A percentile compares a stretch with the other conserved stretches of the same genome.
Conservation (phyloP, 2,797 vertebrate species). For the Rhabdomys pumilio region DNA sequence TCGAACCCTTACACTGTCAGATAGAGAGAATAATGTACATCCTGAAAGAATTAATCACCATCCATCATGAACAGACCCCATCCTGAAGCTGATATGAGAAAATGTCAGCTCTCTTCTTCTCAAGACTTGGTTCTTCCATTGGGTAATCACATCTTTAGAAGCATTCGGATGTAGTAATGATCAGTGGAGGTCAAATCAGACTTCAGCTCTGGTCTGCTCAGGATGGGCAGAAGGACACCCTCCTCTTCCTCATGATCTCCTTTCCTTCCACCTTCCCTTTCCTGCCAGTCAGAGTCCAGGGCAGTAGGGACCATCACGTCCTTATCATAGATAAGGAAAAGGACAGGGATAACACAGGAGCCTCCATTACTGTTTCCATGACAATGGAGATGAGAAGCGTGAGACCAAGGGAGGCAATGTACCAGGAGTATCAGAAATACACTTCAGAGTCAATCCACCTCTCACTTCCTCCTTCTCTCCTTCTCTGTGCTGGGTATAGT, state of each 20-base stretch:
- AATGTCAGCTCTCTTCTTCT: not conserved
- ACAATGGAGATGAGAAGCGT: not conserved
- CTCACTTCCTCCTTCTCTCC: not conserved
- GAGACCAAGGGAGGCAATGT: not conserved
- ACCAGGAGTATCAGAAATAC: not conserved
- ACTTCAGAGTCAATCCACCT: not conserved
- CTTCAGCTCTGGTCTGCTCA: slow-evolving; percentile 9
- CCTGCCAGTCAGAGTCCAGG: not conserved
- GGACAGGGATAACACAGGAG: not conserved
- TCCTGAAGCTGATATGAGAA: not conserved
- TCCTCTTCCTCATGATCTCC: not conserved
- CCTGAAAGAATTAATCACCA: not conserved
- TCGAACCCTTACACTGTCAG: not conserved
- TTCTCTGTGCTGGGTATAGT: not conserved
- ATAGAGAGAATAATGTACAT: not conserved
- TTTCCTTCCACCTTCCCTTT: not conserved
- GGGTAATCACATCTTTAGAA: slow-evolving; percentile 24
- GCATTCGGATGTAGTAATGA: not conserved
- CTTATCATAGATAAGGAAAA: not conserved
- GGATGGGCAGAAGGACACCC: not conserved
- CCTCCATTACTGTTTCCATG: not conserved
- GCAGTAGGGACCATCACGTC: not conserved
- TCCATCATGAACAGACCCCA: not conserved
- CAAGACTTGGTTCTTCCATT: not conserved
- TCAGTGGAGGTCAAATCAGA: not conserved